Conservation (phyloP, 2,797 vertebrate species). For the Lepilemur ruficaudatus region DNA sequence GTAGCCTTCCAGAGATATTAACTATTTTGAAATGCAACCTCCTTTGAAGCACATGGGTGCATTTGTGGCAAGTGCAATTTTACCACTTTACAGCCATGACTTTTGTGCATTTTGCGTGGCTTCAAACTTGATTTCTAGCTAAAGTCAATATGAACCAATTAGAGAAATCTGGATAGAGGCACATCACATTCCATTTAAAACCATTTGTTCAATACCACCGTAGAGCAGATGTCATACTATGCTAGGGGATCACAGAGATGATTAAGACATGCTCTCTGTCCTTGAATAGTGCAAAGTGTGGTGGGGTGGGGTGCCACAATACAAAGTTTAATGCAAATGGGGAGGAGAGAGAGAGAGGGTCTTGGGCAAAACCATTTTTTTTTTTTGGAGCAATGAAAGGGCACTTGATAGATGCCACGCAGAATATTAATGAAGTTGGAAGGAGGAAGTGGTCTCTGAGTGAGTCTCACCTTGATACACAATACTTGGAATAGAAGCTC, state of each 20-base stretch:
- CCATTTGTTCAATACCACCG: not conserved
- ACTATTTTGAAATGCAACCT: not conserved
- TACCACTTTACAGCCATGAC: not conserved
- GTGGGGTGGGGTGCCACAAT: not conserved
- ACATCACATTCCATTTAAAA: not conserved
- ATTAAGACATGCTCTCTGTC: not conserved
- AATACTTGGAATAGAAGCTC: not conserved
- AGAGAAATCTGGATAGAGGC: not conserved
- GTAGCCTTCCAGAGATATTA: not conserved
- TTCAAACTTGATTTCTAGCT: not conserved
- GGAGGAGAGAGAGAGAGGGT: not conserved
- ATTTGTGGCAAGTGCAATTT: not conserved
- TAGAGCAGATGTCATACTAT: not conserved
- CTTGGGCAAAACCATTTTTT: conserved; percentile 4
- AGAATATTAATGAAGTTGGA: conserved; percentile 13
- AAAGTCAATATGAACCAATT: conserved; percentile 4
- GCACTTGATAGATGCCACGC: not conserved
- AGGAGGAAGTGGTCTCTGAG: not conserved
- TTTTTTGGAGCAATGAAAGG: not conserved
- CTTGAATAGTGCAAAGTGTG: not conserved
- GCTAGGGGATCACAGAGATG: not conserved
- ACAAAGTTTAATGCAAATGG: not conserved
- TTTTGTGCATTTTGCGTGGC: not conserved
- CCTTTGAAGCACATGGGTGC: not conserved
- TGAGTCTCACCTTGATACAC: not conserved